These are phyloP conservation scores for Camelus bactrianus DNA, from an alignment of 2,113 vertebrate species.

Conservation along the genomic window DNA sequence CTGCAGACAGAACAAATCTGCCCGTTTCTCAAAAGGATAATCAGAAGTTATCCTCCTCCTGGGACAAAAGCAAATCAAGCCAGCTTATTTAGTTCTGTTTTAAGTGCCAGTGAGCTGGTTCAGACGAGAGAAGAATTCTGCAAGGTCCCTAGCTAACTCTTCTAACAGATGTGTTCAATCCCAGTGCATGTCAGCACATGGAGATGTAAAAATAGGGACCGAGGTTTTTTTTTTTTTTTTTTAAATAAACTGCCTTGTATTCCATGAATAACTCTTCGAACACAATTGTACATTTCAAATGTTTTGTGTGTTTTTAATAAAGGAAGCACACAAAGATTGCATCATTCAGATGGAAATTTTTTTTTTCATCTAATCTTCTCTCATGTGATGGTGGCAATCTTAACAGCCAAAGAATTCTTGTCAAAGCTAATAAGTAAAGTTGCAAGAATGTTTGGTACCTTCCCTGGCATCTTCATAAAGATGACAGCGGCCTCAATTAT, in stretches of 20 bases:
- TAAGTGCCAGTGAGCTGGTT: constrained; percentile 60
- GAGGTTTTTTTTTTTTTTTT: neutral
- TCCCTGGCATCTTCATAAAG: constrained; percentile 67
- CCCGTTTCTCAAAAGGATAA: constrained; percentile 6
- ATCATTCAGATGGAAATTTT: constrained; percentile 77
- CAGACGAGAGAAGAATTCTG: constrained; percentile 48
- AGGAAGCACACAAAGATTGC: constrained; percentile 45
- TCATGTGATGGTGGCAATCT: constrained; percentile 37
- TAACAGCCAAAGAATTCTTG: constrained; percentile 69
- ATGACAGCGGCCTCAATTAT: constrained; percentile 73
- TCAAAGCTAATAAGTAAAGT: constrained; percentile 58
- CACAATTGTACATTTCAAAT: constrained; percentile 59
- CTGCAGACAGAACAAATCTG: constrained; percentile 13
- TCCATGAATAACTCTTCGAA: constrained; percentile 62
- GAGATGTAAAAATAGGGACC: constrained; percentile 69
- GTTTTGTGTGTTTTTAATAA: constrained; percentile 75
- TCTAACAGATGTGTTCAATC: constrained; percentile 67
- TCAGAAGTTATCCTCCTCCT: constrained; percentile 54
- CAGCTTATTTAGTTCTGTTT: constrained; percentile 63
- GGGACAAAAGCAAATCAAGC: constrained; percentile 78
- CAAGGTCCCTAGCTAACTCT: neutral
- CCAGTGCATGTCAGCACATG: constrained; percentile 72
- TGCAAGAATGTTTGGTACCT: constrained; percentile 71
- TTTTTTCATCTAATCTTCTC: constrained; percentile 67
- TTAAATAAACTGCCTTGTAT: constrained; percentile 33